Base-by-base conservation (phyloP, 2,797 vertebrate genomes). In the Xenentodon cancila region DNA sequence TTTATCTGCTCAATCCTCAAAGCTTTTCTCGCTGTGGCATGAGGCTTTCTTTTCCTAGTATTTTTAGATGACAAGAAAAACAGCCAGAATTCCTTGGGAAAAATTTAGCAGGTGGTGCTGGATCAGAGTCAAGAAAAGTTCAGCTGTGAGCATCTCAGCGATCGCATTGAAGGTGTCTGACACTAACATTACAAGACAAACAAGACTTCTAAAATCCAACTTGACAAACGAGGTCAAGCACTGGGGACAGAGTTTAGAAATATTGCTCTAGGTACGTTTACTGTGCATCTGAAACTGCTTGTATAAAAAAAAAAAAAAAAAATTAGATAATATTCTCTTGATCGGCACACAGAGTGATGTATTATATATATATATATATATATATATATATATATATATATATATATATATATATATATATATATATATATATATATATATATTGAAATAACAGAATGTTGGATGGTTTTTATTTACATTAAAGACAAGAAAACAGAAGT, bases 101-200 rank as follows among this genome's bases (percentile, higher is more conserved):
- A 58, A 43, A 37, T 61, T 55, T 21, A 1, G 52, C 73, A 80
- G 78, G 71, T 59, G 53, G 72, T 48, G 59, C 25, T 71, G 68
- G 59, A 53, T 9, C 1, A 22, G 12, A 58, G 59, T 53, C 69
- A 77, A 17, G 30, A 53, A 55, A 68, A 58, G 16, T 64, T 54
- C 34, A 53, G 48, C 49, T 47, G 71, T 57, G 54, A 40, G 27
- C 46, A 47, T 73, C 53, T 77, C 42, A 57, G 65, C 61, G 16
- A 0, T 21, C 47, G 66, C 45, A 18, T 53, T 13, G 19, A 55
- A 73, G 55, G 71, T 74, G 65, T 84, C 64, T 70, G 64, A 76
- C 69, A 46, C 50, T 16, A 17, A 77, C 53, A 15, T 62, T 44
- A 18, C 56, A 57, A 40, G 46, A 59, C 71, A 60, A 67, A 79